Percentiles rank a stretch among this genome's conserved stretches.
Evolutionary conservation across 2,888 invertebrate genomes (phyloP).

Genomic region (Silvanus unidentatus): DNA sequence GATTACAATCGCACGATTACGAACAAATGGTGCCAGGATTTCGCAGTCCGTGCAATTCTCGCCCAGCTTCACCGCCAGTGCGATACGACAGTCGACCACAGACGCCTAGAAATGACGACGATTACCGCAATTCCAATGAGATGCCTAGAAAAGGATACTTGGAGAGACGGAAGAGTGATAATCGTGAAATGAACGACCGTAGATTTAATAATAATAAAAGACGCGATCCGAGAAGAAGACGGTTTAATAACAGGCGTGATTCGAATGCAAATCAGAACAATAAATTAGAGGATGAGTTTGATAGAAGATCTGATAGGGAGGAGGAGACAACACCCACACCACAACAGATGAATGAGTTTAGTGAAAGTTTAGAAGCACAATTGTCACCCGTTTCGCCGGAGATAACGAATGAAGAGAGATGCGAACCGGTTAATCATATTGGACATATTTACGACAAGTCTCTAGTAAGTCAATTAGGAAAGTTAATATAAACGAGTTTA

Average conservation of each 20-base stretch:
- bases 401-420: constrained; percentile 17
- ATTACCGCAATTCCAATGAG: constrained; percentile 11
- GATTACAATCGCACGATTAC: constrained; percentile 49
- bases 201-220: background rate
- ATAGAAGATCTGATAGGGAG: constrained; percentile 10
- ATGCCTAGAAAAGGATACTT: background rate
- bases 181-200: background rate
- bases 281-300: constrained; percentile 8
- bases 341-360: constrained; percentile 14
- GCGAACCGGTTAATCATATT: background rate
- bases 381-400: constrained; percentile 33
- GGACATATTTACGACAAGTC: background rate
- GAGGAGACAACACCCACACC: constrained; percentile 10
- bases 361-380: constrained; percentile 28
- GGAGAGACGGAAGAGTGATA: background rate
- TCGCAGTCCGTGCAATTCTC: constrained; percentile 37
- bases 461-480: background rate
- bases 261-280: constrained; percentile 8
- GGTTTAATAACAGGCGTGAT: background rate
- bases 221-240: constrained; percentile 12
- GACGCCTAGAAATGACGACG: constrained; percentile 21
- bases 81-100: constrained; percentile 29
- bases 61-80: constrained; percentile 38
- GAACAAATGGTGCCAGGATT: constrained; percentile 26
- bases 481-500: background rate